A percentile compares a stretch with the other conserved stretches of the same genome.
These are phyloP conservation scores for Gymnoscopelus microlampas DNA, from an alignment of 2,797 vertebrate species.

Conservation along the genomic window DNA sequence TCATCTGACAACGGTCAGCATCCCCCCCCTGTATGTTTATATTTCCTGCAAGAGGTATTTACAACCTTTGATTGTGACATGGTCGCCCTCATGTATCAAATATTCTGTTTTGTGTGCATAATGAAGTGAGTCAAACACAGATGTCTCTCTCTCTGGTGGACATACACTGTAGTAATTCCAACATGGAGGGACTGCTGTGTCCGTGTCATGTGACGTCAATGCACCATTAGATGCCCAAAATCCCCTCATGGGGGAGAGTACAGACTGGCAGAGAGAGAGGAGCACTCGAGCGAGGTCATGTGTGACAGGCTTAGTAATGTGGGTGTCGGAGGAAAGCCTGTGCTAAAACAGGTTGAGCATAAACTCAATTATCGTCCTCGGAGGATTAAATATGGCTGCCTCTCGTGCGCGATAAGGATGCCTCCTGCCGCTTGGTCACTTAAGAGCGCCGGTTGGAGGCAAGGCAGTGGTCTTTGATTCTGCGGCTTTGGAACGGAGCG, in stretches of 20 bases:
- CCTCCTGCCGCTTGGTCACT: conserved; percentile 54
- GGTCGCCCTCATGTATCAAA: neutral
- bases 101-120: neutral
- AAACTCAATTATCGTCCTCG: conserved; percentile 75
- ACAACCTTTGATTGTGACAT: conserved; percentile 12
- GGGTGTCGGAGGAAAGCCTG: conserved; percentile 38
- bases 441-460: conserved; percentile 44
- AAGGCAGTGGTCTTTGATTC: conserved; percentile 44
- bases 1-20: conserved; percentile 20
- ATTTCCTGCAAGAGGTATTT: conserved; percentile 17
- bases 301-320: conserved; percentile 70
- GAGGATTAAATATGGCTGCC: conserved; percentile 75
- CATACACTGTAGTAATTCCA: conserved; percentile 26
- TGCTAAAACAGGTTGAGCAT: conserved; percentile 59
- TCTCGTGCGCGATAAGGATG: conserved; percentile 66
- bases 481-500: conserved; percentile 14
- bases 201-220: conserved; percentile 31
- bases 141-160: conserved; percentile 19
- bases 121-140: conserved; percentile 17
- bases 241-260: neutral
- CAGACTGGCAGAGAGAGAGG: conserved; percentile 1
- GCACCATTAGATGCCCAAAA: neutral
- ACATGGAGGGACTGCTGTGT: conserved; percentile 11
- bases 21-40: neutral
- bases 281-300: conserved; percentile 58